phyloP scores from a whole-genome alignment of 2,888 invertebrate genomes.

The Caradrina clavipalpis region DNA sequence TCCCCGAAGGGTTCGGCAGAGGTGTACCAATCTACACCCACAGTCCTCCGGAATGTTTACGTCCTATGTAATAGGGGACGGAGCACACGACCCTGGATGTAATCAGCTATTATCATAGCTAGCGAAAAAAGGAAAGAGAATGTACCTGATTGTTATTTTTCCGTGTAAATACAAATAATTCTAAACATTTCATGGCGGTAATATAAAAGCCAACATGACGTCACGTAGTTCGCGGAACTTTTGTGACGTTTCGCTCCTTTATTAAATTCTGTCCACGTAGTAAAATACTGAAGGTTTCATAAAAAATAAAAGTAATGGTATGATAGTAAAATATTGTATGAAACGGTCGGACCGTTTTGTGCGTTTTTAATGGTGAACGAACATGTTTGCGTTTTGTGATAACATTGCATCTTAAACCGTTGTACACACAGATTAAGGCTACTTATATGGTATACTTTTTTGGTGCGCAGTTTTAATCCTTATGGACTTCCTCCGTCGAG shows the following conservation, averaged over 20 bases:
- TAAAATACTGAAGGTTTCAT: conserved; percentile 54
- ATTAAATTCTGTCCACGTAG: conserved; percentile 57
- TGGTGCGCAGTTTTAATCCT: too few species aligned
- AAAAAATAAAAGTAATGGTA: conserved; percentile 57
- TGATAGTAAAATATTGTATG: conserved; percentile 52
- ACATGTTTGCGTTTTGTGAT: conserved; percentile 22
- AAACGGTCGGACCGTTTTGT: conserved; percentile 43
- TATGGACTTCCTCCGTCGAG: too few species aligned
- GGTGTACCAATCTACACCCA: too few species aligned
- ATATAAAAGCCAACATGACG: conserved; percentile 44
- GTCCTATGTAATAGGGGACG: too few species aligned
- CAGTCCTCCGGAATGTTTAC: too few species aligned
- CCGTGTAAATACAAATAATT: conserved; percentile 25
- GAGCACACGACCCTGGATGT: too few species aligned
- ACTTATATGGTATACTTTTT: too few species aligned
- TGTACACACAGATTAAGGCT: too few species aligned
- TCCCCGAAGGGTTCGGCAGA: too few species aligned
- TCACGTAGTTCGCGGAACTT: conserved; percentile 52
- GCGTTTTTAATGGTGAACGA: conserved; percentile 28
- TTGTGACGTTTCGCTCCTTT: conserved; percentile 54
- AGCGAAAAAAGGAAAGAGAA: too few species aligned
- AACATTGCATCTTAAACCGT: background rate
- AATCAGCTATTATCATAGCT: too few species aligned
- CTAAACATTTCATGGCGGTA: conserved; percentile 37
- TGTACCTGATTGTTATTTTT: background rate